phyloP scores from a whole-genome alignment of 2,797 vertebrate genomes.

The Coilia nasus region DNA sequence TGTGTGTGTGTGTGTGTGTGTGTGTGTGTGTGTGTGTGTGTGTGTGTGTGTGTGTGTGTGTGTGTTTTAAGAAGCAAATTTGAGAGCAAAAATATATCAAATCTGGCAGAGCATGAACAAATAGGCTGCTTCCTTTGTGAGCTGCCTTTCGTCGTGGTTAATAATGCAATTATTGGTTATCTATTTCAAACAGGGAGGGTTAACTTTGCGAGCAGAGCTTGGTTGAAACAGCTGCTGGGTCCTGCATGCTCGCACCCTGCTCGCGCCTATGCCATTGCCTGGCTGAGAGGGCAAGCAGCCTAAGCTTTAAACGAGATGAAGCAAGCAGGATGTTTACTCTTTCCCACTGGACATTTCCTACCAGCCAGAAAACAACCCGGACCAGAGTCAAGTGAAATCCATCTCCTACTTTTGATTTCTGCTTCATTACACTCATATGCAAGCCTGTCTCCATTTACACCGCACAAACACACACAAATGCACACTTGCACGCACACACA shows the following conservation, averaged over 20 bases:
- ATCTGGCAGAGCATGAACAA: neutral
- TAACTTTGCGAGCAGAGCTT: neutral
- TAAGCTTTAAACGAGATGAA: neutral
- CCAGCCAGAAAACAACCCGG: neutral
- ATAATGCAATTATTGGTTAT: neutral
- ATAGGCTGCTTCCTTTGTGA: neutral
- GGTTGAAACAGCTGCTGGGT: neutral
- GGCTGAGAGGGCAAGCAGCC: neutral
- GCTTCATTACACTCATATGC: neutral
- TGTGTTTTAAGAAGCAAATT: too few species aligned
- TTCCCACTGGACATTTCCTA: neutral
- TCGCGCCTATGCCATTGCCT: too few species aligned
- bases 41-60: neutral
- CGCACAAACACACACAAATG: neutral
- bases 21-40: neutral
- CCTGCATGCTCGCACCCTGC: neutral
- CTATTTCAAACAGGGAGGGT: neutral
- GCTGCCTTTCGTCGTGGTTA: neutral
- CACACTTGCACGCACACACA: neutral
- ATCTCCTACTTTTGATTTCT: neutral
- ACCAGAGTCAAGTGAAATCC: neutral
- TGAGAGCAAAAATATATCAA: too few species aligned
- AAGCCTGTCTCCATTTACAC: neutral
- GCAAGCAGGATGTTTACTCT: neutral
- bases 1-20: conserved; percentile 6